These are phyloP conservation scores for Octodon degus DNA, from an alignment of 2,113 vertebrate genomes.

Conservation along the genomic window DNA sequence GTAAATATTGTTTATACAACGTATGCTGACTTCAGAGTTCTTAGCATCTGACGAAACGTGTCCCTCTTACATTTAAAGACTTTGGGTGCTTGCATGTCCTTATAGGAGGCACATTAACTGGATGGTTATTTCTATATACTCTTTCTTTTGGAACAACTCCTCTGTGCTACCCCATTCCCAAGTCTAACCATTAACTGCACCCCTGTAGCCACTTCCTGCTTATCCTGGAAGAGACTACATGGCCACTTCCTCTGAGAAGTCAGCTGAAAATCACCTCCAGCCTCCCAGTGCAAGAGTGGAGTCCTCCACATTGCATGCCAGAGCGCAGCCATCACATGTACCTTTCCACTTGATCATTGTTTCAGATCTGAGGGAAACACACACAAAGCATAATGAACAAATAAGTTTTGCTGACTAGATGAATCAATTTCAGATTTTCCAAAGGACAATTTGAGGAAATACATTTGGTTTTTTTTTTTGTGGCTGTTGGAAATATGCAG, in stretches of 20 bases:
- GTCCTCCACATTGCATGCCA: accelerated
- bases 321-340: accelerated
- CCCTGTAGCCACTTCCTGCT: background rate
- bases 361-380: background rate
- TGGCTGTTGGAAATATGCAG: background rate
- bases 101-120: background rate
- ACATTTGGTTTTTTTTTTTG: background rate
- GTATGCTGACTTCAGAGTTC: background rate
- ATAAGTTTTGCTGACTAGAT: background rate
- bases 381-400: background rate
- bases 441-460: slow-evolving; percentile 37
- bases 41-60: background rate
- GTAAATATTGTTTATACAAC: background rate
- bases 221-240: background rate
- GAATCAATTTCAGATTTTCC: background rate
- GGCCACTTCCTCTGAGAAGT: background rate
- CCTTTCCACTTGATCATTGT: background rate
- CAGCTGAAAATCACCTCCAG: background rate
- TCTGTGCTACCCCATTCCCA: background rate
- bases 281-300: too few relatives aligned
- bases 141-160: background rate
- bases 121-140: background rate
- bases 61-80: background rate
- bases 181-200: background rate
- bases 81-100: background rate